Evolutionary conservation across 2,797 vertebrate genomes (phyloP).

Genomic region (Hybognathus amarus): DNA sequence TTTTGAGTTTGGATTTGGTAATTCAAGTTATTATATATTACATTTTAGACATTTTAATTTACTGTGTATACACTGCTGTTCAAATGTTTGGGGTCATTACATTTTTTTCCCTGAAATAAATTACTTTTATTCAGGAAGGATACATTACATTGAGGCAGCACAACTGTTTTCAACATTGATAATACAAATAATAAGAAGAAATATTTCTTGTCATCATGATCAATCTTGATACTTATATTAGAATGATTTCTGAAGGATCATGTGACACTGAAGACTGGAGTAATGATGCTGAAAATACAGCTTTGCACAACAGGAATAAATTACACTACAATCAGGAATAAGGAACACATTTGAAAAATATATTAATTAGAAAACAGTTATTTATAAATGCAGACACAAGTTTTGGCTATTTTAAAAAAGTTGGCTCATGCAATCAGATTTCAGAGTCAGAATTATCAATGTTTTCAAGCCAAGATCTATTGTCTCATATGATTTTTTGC

Average conservation of each 20-base stretch:
- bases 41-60: neutral
- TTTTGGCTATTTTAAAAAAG: neutral
- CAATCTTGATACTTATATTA: neutral
- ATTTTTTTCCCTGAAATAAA: neutral
- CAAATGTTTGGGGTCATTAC: neutral
- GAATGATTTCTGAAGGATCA: neutral
- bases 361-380: neutral
- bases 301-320: neutral
- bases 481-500: too few relatives aligned
- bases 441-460: neutral
- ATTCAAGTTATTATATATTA: neutral
- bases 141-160: neutral
- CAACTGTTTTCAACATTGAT: neutral
- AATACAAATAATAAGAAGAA: neutral
- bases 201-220: neutral
- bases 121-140: neutral
- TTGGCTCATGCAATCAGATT: neutral
- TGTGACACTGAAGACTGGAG: too few relatives aligned
- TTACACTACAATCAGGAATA: neutral
- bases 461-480: slow-evolving; percentile 13
- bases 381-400: neutral
- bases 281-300: neutral
- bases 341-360: neutral
- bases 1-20: neutral
- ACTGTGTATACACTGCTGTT: neutral